Percentiles rank a stretch among this genome's conserved stretches.
Evolutionary conservation across 2,888 invertebrate genomes (phyloP).

Genomic region (Mesopsocus fuscifrons): DNA sequence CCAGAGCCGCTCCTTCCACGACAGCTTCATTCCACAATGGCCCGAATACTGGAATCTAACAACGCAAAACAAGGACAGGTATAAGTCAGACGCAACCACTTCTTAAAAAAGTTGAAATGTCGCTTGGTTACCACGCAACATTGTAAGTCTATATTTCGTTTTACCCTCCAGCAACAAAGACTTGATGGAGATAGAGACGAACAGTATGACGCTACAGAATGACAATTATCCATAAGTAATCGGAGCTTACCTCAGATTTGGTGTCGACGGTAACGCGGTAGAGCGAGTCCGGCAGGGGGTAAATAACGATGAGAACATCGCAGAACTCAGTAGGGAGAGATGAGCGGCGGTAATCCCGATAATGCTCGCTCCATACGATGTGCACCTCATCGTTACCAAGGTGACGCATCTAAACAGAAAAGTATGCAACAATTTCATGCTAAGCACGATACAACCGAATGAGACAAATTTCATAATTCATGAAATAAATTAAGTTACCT

Average conservation of each 20-base stretch:
- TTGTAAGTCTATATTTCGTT: too few species aligned
- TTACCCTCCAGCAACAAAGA: too few species aligned
- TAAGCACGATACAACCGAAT: too few species aligned
- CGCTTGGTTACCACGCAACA: too few species aligned
- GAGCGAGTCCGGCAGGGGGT: constrained; percentile 68
- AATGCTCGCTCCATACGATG: constrained; percentile 98
- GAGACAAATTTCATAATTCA: too few species aligned
- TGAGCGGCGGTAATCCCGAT: constrained; percentile 83
- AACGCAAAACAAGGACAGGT: constrained; percentile 12
- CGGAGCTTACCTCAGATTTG: constrained; percentile 61
- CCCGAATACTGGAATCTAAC: constrained; percentile 77
- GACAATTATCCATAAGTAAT: too few species aligned
- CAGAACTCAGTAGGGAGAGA: constrained; percentile 99
- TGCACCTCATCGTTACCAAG: constrained; percentile 97
- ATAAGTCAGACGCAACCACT: too few species aligned
- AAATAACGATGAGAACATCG: constrained; percentile 91
- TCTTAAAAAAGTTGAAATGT: too few species aligned
- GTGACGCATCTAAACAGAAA: constrained; percentile 56
- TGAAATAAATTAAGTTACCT: constrained; percentile 30
- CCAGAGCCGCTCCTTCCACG: constrained; percentile 48
- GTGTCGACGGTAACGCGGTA: constrained; percentile 76
- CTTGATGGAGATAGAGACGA: too few species aligned
- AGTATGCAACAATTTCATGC: constrained; percentile 5
- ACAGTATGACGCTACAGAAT: too few species aligned
- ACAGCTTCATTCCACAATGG: constrained; percentile 88